phyloP scores from a whole-genome alignment of 2,888 invertebrate genomes.

The Drosophila siamana region DNA sequence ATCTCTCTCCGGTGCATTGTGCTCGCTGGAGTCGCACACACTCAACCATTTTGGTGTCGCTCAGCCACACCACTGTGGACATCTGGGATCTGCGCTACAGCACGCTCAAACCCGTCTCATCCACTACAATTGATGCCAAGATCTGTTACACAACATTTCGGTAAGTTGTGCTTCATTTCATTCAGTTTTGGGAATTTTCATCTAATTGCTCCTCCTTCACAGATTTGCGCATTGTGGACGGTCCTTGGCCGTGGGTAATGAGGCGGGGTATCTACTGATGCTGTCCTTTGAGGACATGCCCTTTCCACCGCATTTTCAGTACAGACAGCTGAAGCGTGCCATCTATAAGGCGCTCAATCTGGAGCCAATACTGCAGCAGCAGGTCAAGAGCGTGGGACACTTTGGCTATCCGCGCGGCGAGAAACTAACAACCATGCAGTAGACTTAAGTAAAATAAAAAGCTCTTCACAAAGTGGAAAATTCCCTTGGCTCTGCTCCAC shows the following conservation, averaged over 20 bases:
- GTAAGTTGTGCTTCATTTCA: constrained; percentile 47
- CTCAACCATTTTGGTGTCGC: constrained; percentile 90
- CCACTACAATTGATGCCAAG: constrained; percentile 68
- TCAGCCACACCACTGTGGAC: constrained; percentile 89
- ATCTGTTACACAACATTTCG: constrained; percentile 74
- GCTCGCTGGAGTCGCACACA: constrained; percentile 91
- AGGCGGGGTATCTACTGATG: constrained; percentile 88
- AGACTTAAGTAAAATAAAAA: not conserved
- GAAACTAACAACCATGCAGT: constrained; percentile 29
- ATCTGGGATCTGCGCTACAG: constrained; percentile 93
- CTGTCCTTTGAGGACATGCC: constrained; percentile 91
- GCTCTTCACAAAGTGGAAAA: not conserved
- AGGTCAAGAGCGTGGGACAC: constrained; percentile 87
- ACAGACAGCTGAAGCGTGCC: constrained; percentile 88
- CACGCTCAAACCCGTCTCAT: constrained; percentile 88
- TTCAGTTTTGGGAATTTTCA: not conserved
- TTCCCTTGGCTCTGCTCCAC: constrained; percentile 14
- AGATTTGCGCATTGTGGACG: constrained; percentile 89
- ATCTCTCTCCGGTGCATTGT: constrained; percentile 86
- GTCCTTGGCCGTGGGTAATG: constrained; percentile 90
- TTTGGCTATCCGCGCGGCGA: constrained; percentile 76
- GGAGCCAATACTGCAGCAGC: constrained; percentile 87
- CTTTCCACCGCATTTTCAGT: constrained; percentile 90
- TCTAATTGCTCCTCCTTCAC: not conserved
- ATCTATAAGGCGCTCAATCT: constrained; percentile 88